Conservation (phyloP, 2,113 vertebrate genomes). For the Psophia crepitans region DNA sequence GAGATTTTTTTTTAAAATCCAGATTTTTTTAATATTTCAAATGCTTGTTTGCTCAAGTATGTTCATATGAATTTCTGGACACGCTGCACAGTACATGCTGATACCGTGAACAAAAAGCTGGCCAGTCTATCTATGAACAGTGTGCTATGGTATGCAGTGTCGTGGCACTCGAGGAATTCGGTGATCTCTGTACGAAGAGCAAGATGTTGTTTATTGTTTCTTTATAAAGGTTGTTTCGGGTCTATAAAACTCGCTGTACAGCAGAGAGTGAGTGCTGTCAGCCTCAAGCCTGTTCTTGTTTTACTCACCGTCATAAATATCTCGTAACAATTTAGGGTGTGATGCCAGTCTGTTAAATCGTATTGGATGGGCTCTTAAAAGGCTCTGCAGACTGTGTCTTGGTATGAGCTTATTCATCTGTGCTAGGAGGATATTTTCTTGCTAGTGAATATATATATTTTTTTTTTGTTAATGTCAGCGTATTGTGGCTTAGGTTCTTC, state of each 20-base stretch:
- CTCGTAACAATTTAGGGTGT: not conserved
- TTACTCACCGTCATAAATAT: fast-evolving
- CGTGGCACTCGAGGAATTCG: conserved; percentile 59
- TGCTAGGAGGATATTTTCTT: not conserved
- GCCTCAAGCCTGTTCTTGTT: not conserved
- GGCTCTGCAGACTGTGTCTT: not conserved
- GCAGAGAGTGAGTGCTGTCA: not conserved
- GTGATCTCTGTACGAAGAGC: not conserved
- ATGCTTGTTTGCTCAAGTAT: not conserved
- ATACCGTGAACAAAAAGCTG: not conserved
- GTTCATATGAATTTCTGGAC: not conserved
- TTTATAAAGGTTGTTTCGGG: not conserved
- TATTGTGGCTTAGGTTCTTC: not conserved
- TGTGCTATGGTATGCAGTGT: conserved; percentile 37
- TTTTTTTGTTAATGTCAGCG: not conserved
- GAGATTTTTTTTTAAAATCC: not conserved
- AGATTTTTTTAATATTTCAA: not conserved
- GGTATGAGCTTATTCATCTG: not conserved
- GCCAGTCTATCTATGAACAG: conserved; percentile 12
- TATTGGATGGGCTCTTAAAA: not conserved
- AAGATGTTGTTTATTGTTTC: not conserved
- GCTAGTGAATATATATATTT: no score
- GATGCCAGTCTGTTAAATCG: not conserved
- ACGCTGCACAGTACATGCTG: not conserved
- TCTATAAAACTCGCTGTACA: not conserved